Evolutionary conservation across 2,113 vertebrate species (phyloP), one percentile per base, ranked within the genome.

Genomic region (Varanus salvator): DNA sequence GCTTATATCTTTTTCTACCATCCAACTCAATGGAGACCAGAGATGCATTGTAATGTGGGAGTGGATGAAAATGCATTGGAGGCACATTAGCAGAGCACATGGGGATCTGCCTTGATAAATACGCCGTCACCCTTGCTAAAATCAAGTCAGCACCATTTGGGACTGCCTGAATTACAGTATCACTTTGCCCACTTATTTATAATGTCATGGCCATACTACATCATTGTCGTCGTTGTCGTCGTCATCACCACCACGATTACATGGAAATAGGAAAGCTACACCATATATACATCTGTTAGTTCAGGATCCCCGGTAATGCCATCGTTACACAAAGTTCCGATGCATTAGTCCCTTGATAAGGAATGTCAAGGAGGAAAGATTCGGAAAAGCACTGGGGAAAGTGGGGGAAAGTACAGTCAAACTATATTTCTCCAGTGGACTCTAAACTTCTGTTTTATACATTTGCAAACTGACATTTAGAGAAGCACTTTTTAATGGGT

Each of bases 371-470:
- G 85, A 87, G n/a, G 34, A 31, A 89, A n/a, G 91, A 93, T 74
- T 25, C 48, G n/a, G 6, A 34, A 91, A 92, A 89, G 60, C 38
- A 78, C 69, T 25, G 68, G 68, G 68, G 68, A 75, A n/a, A 12
- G 44, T 78, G 31, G 82, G 89, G 87, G 29, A 78, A 82, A 54
- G 54, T 54, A 54, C 54, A 87, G 87, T 9, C 17, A n/a, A 90
- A 89, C 87, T 4, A 84, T 68, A 57, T 77, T 81, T 60, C 83
- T 89, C 85, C 69, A 89, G 85, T 76, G 27, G 2, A 44, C 88
- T 93, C 90, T 90, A 90, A 34, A 90, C 80, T 89, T 52, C 72
- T 85, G 86, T 88, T 90, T 48, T 82, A 64, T 74, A 74, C 44
- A 75, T 72, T 83, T 86, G 11, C 64, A 52, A 91, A 80, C 44